Base-by-base conservation (phyloP, 2,113 vertebrate species). In the Riparia riparia region DNA sequence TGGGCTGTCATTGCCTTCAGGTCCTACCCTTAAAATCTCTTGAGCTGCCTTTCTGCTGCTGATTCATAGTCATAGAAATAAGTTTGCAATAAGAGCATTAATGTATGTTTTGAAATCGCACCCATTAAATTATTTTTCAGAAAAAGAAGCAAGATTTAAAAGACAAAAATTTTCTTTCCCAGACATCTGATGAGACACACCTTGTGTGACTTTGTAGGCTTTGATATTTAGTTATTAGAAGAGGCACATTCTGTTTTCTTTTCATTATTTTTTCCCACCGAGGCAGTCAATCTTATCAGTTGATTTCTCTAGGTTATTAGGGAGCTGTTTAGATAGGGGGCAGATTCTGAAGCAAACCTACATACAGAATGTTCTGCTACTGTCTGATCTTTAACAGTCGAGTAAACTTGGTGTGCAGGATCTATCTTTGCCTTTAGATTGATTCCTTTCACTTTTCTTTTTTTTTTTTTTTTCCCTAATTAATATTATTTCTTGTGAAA, bases 261-360 rank as follows among this genome's bases (percentile, higher is more conserved):
- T 89, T 50, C 86, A 80, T 81, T 80, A 42, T 56, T 89, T 90
- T 86, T 87, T 60, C 63, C 29, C 57, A 94, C 77, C 71, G 29
- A 83, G 17, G 26, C 18, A 54, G 71, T 41, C 42, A 71, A 39
- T 88, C 44, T 96, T 95, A 92, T 45, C 47, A 61, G 78, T 53
- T 74, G 37, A 81, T 96, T 95, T 74, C 31, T 88, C n/a, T 74
- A 89, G 66, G 87, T 82, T 93, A 89, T n/a, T 37, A 34, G 50
- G 28, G 39, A 53, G 28, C 22, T 58, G 53, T 94, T 95, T 64
- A 93, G 84, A 91, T 61, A 95, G 58, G 85, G 41, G 32, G 15
- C 17, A 93, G 29, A 70, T 93, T 95, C 90, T 34, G 54, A 97
- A 95, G 83, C 58, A 95, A 97, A 93, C 72, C 51, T 91, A 26